Evolutionary conservation across 2,888 invertebrate genomes (phyloP).

Genomic region (Cataglyphis albicans): DNA sequence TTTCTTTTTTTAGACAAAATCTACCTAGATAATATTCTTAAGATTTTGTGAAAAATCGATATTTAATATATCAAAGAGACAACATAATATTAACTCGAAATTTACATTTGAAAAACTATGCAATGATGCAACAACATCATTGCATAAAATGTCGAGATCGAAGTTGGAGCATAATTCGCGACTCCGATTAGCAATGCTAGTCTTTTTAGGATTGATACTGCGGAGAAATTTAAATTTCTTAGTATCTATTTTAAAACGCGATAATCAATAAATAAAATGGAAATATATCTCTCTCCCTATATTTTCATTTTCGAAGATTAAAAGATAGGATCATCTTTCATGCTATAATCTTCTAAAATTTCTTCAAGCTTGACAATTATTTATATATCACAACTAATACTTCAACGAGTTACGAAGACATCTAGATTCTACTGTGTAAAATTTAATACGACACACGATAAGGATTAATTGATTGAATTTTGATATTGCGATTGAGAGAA

Average conservation of each 20-base stretch:
- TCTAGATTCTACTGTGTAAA: not conserved
- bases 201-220: not conserved
- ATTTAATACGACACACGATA: not conserved
- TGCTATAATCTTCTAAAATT: not conserved
- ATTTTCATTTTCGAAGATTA: not conserved
- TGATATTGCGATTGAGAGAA: not conserved
- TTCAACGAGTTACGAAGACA: not conserved
- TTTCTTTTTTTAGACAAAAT: not conserved
- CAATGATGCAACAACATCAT: not conserved
- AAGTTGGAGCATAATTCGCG: not conserved
- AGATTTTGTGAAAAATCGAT: not conserved
- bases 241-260: not conserved
- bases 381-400: not conserved
- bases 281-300: not conserved
- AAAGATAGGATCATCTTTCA: not conserved
- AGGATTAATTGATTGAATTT: conserved; percentile 11
- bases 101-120: not conserved
- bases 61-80: not conserved
- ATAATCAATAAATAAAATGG: not conserved
- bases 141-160: not conserved
- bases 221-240: not conserved
- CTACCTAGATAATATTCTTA: not conserved
- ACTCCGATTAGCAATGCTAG: not conserved
- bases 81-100: not conserved
- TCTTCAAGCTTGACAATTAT: not conserved